These are phyloP conservation scores for Callyntrura guangdongensis DNA, from an alignment of 2,888 invertebrate genomes.

Conservation along the genomic window DNA sequence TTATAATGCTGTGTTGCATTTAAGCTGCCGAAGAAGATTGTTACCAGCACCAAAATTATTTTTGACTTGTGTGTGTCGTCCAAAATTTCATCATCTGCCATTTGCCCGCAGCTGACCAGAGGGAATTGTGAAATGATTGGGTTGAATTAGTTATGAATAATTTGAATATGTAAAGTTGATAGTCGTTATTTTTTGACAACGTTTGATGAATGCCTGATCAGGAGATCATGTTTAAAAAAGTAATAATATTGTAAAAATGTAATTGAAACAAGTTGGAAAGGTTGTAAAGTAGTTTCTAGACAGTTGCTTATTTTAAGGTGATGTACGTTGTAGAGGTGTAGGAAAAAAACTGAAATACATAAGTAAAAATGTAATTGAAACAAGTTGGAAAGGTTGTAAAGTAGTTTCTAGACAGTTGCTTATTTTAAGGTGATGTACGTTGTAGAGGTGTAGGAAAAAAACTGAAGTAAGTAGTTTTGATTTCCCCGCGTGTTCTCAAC, in stretches of 20 bases:
- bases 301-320: conserved; percentile 14
- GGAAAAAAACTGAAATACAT: too few relatives aligned
- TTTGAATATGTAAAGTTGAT: conserved; percentile 49
- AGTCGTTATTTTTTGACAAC: conserved; percentile 52
- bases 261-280: conserved; percentile 42
- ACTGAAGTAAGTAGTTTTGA: neutral
- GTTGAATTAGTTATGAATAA: neutral
- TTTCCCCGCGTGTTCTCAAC: neutral
- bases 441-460: neutral
- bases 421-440: neutral
- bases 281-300: conserved; percentile 26
- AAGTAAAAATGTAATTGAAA: conserved; percentile 51
- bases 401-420: conserved; percentile 16
- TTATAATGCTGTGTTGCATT: neutral
- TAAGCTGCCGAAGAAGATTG: neutral
- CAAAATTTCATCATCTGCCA: neutral
- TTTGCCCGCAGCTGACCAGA: neutral
- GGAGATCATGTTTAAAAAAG: conserved; percentile 31
- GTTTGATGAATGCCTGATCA: conserved; percentile 50
- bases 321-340: neutral
- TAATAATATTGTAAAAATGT: conserved; percentile 24
- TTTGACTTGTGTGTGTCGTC: too few relatives aligned
- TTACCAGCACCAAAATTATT: conserved; percentile 29
- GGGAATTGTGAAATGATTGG: conserved; percentile 15
- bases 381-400: conserved; percentile 24